Evolutionary conservation across 2,888 invertebrate genomes (phyloP).

Genomic region (Drosophila neotestacea): DNA sequence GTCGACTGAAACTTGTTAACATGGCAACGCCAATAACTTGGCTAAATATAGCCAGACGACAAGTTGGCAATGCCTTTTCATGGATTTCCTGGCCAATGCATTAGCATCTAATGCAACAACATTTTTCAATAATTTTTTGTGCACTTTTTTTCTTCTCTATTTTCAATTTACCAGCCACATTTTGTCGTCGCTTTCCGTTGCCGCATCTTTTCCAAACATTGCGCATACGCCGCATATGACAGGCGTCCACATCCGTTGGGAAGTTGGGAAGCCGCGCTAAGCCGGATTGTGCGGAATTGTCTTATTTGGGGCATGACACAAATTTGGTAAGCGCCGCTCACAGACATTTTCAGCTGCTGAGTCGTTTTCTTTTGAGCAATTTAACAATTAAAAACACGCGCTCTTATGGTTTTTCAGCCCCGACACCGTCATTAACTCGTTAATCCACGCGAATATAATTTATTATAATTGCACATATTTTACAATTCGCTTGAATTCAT

Average conservation of each 20-base stretch:
- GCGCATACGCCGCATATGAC: conserved; percentile 49
- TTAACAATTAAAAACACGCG: conserved; percentile 80
- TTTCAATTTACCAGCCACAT: conserved; percentile 28
- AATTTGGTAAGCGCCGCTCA: conserved; percentile 69
- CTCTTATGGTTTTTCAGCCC: conserved; percentile 62
- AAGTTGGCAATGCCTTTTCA: conserved; percentile 51
- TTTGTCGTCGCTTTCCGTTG: conserved; percentile 11
- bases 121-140: conserved; percentile 35
- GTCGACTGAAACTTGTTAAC: conserved; percentile 70
- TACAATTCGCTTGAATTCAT: conserved; percentile 69
- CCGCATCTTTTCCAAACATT: conserved; percentile 24
- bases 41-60: conserved; percentile 75
- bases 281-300: conserved; percentile 70
- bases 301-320: conserved; percentile 81
- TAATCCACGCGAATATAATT: conserved; percentile 81
- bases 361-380: conserved; percentile 73
- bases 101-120: conserved; percentile 51
- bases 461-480: conserved; percentile 77
- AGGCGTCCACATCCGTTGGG: conserved; percentile 62
- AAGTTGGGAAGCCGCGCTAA: conserved; percentile 32
- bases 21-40: conserved; percentile 73
- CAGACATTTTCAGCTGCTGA: conserved; percentile 36
- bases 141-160: background rate
- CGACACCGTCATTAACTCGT: conserved; percentile 76
- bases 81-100: conserved; percentile 71